Base-by-base conservation (phyloP, 1,140 invertebrate genomes). In the Tenebrio molitor region DNA sequence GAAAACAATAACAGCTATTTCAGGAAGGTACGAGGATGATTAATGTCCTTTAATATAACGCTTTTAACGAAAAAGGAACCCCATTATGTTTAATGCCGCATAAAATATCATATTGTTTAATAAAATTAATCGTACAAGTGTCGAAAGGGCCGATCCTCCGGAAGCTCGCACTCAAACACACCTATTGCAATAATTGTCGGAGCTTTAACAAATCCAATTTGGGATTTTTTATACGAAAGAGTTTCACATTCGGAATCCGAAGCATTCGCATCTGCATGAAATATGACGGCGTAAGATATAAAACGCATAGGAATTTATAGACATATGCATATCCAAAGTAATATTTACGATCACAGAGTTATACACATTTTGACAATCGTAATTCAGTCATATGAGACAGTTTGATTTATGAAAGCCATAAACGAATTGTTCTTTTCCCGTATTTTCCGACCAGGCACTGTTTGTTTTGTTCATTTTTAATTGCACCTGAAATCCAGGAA, bases 1-100 rank as follows among this genome's bases (percentile, higher is more conserved):
- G 64, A 66, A 66, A 66, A 66, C 64, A 66, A 66, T 66, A 66
- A 66, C 64, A 66, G 42, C 64, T n/a, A 44, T 42, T 66, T 42
- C 64, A 34, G 25, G 64, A 66, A 66, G 64, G 64, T 66, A 42
- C 64, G 42, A 66, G 25, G 42, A 44, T 66, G 64, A 66, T 66
- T 66, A 66, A 66, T 66, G 64, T 33, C 29, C 64, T 66, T 66
- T 66, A 66, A 66, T 66, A 66, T 66, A 33, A 44, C 19, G 64
- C 64, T 42, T 66, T 66, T 66, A 66, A 44, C 64, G 64, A 44
- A 44, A 66, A 66, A 66, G 64, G 64, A 66, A 14, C 16, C n/a
- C 12, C 36, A 66, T 44, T 66, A 66, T 36, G n/a, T 53, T 29
- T 23, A 65, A 65, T 65, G 63, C 34, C 63, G 64, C 64, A 66